Percentiles rank a stretch among this genome's conserved stretches.
phyloP scores from a whole-genome alignment of 2,113 vertebrate genomes.

The Stigmatopora nigra region DNA sequence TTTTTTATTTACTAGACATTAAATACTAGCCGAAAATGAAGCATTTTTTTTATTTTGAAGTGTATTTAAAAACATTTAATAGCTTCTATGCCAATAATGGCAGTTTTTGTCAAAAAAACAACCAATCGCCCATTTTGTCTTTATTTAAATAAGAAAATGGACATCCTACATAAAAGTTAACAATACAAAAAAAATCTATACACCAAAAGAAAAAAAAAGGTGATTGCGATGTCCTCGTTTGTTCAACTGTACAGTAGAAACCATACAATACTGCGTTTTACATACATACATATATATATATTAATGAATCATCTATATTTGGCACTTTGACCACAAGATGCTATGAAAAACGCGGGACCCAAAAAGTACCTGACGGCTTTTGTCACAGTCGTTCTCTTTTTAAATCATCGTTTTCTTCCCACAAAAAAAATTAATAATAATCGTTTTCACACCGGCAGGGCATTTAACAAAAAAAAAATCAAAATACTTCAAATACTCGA shows the following conservation, averaged over 20 bases:
- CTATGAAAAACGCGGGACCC: conserved; percentile 44
- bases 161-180: conserved; percentile 63
- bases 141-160: conserved; percentile 67
- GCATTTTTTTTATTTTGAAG: too few species aligned
- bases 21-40: too few species aligned
- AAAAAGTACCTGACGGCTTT: conserved; percentile 28
- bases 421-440: background rate
- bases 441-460: conserved; percentile 12
- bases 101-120: too few species aligned
- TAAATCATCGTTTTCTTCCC: background rate
- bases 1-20: too few species aligned
- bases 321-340: conserved; percentile 74
- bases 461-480: conserved; percentile 1
- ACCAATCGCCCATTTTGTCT: conserved; percentile 40
- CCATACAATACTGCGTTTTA: conserved; percentile 67
- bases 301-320: conserved; percentile 58
- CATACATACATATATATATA: conserved; percentile 8
- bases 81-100: too few species aligned
- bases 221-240: conserved; percentile 57
- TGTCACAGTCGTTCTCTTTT: background rate
- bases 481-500: background rate
- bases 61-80: too few species aligned
- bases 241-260: conserved; percentile 67
- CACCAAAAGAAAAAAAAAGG: conserved; percentile 38
- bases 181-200: conserved; percentile 76